phyloP scores from a whole-genome alignment of 2,888 invertebrate genomes.

The Hemithea aestivaria region DNA sequence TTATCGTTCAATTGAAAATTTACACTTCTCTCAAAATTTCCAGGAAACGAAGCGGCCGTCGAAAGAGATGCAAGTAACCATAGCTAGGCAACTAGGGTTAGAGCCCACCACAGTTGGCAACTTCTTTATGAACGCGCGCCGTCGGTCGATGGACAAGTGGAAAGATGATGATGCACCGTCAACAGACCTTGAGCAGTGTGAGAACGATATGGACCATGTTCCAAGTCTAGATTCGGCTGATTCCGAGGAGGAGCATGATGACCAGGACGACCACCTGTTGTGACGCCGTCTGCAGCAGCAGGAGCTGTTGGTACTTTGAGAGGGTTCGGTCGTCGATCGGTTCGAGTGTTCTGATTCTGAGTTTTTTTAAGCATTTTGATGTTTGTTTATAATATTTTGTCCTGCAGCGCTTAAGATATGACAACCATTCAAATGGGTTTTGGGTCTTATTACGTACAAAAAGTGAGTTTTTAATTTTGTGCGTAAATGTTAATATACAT shows the following conservation, averaged over 20 bases:
- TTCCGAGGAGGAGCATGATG: slow-evolving; percentile 69
- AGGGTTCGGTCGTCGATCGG: slow-evolving; percentile 36
- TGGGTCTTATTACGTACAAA: too few relatives aligned
- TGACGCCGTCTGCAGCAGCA: slow-evolving; percentile 70
- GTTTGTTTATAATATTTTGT: too few relatives aligned
- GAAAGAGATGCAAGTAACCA: slow-evolving; percentile 99
- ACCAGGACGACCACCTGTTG: slow-evolving; percentile 73
- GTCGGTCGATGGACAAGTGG: slow-evolving; percentile 99
- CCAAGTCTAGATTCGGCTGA: slow-evolving; percentile 67
- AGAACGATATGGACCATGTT: slow-evolving; percentile 71
- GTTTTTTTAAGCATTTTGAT: too few relatives aligned
- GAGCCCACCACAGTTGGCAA: slow-evolving; percentile 99
- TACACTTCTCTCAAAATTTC: slow-evolving; percentile 30
- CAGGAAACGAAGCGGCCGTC: slow-evolving; percentile 99
- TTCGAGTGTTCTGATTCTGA: slow-evolving; percentile 12
- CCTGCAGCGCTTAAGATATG: too few relatives aligned
- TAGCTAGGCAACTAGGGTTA: slow-evolving; percentile 96
- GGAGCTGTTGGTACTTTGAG: slow-evolving; percentile 72
- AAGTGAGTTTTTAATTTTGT: too few relatives aligned
- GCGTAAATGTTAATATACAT: too few relatives aligned
- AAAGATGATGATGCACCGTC: slow-evolving; percentile 93
- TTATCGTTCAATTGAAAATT: too few relatives aligned
- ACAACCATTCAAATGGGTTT: too few relatives aligned
- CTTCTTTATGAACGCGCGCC: slow-evolving; percentile 99
- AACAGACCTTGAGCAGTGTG: slow-evolving; percentile 72